phyloP scores from a whole-genome alignment of 2,797 vertebrate genomes.

The Euthynnus affinis region DNA sequence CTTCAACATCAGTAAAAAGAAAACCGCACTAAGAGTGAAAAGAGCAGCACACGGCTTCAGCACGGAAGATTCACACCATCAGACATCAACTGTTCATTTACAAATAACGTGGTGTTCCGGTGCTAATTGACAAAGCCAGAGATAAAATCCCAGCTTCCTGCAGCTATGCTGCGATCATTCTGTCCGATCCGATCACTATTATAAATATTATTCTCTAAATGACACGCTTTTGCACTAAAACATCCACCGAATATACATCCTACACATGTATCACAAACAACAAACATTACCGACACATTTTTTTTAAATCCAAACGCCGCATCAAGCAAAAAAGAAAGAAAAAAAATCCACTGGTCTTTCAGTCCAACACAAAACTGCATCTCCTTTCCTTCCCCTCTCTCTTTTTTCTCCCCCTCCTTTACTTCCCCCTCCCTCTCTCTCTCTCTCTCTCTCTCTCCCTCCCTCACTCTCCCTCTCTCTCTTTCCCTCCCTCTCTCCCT shows the following conservation, averaged over 20 bases:
- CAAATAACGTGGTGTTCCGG: conserved; percentile 3
- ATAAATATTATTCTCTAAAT: conserved; percentile 13
- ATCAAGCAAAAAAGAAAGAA: conserved; percentile 59
- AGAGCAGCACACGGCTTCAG: neutral
- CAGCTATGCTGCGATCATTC: conserved; percentile 31
- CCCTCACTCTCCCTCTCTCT: conserved; percentile 34
- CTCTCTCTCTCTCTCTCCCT: conserved; percentile 31
- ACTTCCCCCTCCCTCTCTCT: conserved; percentile 59
- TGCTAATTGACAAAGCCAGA: conserved; percentile 19
- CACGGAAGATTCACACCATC: neutral
- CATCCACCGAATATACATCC: conserved; percentile 5
- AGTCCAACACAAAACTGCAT: conserved; percentile 82
- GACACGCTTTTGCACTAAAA: conserved; percentile 30
- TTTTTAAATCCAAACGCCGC: conserved; percentile 77
- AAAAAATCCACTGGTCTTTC: conserved; percentile 80
- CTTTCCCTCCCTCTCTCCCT: conserved; percentile 32
- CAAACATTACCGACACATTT: conserved; percentile 69
- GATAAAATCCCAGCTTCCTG: conserved; percentile 24
- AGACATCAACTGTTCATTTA: neutral
- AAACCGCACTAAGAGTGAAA: neutral
- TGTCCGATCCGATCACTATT: conserved; percentile 4
- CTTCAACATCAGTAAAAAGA: neutral
- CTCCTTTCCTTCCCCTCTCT: conserved; percentile 79
- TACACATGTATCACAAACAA: conserved; percentile 12
- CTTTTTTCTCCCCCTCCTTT: conserved; percentile 76